Evolutionary conservation across 2,888 invertebrate species (phyloP).

Genomic region (Ashinkailepas kermadecensis): DNA sequence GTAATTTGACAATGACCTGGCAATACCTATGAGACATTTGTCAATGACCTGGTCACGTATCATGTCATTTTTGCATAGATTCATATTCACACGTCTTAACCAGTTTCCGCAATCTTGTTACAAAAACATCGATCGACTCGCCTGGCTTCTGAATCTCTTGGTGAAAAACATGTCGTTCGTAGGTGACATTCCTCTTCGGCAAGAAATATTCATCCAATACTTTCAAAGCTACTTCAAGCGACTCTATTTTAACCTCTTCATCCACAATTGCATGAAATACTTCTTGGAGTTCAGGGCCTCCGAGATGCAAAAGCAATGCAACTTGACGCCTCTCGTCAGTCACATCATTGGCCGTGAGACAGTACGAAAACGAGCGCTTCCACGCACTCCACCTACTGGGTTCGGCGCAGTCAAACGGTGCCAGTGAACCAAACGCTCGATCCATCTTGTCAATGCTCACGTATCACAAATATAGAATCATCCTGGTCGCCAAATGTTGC

Average conservation of each 20-base stretch:
- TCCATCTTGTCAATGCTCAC: background rate
- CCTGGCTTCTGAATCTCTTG: background rate
- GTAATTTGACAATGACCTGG: no score
- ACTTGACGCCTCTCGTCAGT: background rate
- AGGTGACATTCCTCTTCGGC: background rate
- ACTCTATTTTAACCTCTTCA: background rate
- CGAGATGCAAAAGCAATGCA: background rate
- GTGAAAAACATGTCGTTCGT: background rate
- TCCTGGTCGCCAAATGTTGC: slow-evolving; percentile 1
- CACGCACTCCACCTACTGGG: background rate
- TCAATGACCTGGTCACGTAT: background rate
- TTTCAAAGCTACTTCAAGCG: background rate
- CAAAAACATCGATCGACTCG: background rate
- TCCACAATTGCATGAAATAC: background rate
- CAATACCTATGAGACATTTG: no score
- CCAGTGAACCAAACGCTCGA: background rate
- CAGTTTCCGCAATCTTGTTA: background rate
- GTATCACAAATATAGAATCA: no score
- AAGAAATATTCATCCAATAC: background rate
- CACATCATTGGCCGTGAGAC: background rate
- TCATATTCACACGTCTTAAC: background rate
- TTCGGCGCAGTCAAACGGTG: background rate
- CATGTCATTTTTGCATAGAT: background rate
- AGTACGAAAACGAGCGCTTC: background rate
- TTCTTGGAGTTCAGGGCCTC: background rate